Evolutionary conservation across 2,113 vertebrate genomes (phyloP).

Genomic region (Cygnus buccinator): DNA sequence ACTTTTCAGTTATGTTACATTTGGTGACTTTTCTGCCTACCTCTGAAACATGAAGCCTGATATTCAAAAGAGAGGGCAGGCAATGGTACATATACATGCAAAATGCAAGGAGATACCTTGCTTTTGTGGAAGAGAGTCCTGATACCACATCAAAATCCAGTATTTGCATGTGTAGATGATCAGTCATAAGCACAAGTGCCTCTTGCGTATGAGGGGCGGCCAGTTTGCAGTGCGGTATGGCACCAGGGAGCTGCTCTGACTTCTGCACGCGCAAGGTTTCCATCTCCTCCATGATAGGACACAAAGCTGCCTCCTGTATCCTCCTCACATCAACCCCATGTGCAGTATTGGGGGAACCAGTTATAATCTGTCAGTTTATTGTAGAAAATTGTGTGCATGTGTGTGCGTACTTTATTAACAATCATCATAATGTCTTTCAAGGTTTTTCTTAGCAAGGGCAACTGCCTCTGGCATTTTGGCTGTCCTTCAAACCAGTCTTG

Average conservation of each 20-base stretch:
- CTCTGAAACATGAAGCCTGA: neutral
- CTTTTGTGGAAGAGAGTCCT: neutral
- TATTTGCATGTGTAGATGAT: neutral
- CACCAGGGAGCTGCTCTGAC: neutral
- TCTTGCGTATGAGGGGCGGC: neutral
- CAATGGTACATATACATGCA: neutral
- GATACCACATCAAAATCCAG: neutral
- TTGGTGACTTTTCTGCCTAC: neutral
- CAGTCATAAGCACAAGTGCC: no score
- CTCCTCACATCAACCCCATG: neutral
- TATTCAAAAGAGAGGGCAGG: neutral
- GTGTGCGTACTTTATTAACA: neutral
- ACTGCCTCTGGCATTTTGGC: slow-evolving; percentile 64
- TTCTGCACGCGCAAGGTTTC: neutral
- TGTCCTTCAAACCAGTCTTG: slow-evolving; percentile 72
- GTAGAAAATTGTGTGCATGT: neutral
- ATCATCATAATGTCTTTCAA: slow-evolving; percentile 19
- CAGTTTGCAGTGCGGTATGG: rapidly evolving
- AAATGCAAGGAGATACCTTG: neutral
- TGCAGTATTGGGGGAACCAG: neutral
- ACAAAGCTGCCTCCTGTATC: neutral
- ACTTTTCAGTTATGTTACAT: neutral
- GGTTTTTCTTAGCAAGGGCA: slow-evolving; percentile 65
- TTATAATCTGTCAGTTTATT: neutral
- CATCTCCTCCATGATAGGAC: neutral